phyloP scores from a whole-genome alignment of 2,113 vertebrate species.

The Mystacornis crossleyi region DNA sequence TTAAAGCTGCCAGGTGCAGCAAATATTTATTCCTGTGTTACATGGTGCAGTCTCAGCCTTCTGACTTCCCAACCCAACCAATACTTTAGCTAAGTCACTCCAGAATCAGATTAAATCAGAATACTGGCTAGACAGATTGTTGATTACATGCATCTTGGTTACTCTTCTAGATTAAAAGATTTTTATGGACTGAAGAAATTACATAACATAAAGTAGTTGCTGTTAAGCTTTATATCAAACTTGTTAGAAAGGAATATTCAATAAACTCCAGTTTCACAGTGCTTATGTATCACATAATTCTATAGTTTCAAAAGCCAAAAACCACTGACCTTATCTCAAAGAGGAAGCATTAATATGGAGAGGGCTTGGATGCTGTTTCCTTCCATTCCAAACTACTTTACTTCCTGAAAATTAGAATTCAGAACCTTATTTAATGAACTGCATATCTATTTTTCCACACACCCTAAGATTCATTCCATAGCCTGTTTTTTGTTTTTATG shows the following conservation, averaged over 20 bases:
- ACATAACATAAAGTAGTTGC: background rate
- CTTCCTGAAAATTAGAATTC: background rate
- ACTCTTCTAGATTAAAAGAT: background rate
- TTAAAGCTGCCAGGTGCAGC: background rate
- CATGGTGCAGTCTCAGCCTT: background rate
- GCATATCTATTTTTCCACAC: background rate
- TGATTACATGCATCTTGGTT: background rate
- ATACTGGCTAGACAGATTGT: background rate
- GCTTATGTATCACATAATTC: background rate
- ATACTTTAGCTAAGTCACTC: background rate
- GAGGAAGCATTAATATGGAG: background rate
- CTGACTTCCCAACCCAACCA: background rate
- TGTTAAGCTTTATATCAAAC: background rate
- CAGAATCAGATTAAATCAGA: background rate
- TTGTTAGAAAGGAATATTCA: background rate
- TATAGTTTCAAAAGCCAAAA: background rate
- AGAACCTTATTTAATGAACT: background rate
- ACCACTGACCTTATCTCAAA: background rate
- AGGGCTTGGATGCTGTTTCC: background rate
- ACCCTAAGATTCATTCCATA: background rate
- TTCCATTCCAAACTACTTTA: background rate
- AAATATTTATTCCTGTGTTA: background rate
- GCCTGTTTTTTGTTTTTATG: background rate
- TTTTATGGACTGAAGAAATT: background rate
- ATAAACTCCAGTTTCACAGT: background rate